Conservation (phyloP, 2,797 vertebrate genomes). For the Coregonus ussuriensis region DNA sequence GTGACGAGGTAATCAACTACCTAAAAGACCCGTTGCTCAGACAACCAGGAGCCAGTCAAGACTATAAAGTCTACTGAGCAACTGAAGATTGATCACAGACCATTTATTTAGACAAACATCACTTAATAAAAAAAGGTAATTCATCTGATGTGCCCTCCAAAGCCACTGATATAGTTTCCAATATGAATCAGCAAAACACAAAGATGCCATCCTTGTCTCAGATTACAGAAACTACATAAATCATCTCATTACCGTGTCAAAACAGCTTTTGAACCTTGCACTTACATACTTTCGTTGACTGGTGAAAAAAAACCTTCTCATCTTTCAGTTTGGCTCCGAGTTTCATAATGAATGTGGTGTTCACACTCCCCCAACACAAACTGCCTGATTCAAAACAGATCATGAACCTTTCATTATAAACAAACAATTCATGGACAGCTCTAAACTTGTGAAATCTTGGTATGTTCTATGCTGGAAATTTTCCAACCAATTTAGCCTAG, state of each 20-base stretch:
- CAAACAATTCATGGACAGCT: too few species aligned
- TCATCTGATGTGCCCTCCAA: slow-evolving; percentile 72
- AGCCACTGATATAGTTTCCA: background rate
- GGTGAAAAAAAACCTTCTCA: slow-evolving; percentile 36
- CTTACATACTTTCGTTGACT: slow-evolving; percentile 35
- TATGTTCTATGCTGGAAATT: too few species aligned
- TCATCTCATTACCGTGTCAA: slow-evolving; percentile 77
- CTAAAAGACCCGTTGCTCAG: slow-evolving; percentile 69
- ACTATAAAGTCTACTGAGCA: slow-evolving; percentile 70
- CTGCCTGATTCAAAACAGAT: too few species aligned
- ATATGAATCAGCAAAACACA: slow-evolving; percentile 69
- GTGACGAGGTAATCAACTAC: slow-evolving; percentile 70
- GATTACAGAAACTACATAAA: slow-evolving; percentile 72
- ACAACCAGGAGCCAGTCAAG: slow-evolving; percentile 72
- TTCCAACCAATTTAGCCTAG: too few species aligned
- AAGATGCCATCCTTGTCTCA: slow-evolving; percentile 61
- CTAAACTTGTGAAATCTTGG: too few species aligned
- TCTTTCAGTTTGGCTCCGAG: slow-evolving; percentile 49
- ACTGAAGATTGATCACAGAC: slow-evolving; percentile 78
- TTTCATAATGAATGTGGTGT: slow-evolving; percentile 54
- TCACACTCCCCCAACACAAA: too few species aligned
- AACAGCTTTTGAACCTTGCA: slow-evolving; percentile 65
- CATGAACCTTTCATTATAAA: too few species aligned
- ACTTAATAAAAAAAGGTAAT: slow-evolving; percentile 72
- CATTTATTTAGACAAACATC: slow-evolving; percentile 80